Conservation (phyloP, 2,888 invertebrate genomes). For the Neoscelio sp. region DNA sequence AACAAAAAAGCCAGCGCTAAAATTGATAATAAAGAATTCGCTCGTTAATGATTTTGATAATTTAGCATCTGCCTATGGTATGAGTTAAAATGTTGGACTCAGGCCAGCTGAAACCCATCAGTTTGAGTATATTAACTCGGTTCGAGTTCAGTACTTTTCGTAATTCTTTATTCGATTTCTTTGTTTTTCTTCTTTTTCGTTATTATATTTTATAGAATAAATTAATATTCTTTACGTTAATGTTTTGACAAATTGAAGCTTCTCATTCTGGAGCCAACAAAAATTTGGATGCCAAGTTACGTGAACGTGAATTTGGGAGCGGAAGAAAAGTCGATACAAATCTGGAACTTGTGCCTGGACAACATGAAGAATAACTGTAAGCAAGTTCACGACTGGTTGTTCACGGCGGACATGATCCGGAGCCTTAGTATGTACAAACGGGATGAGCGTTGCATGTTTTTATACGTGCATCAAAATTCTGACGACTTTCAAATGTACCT, state of each 20-base stretch:
- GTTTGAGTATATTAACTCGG: no score
- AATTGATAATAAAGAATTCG: no score
- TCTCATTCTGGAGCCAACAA: constrained; percentile 94
- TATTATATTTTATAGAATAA: neutral
- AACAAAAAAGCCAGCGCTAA: no score
- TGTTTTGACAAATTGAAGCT: constrained; percentile 85
- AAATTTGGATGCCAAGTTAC: constrained; percentile 97
- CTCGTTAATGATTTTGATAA: no score
- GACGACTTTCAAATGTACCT: constrained; percentile 99
- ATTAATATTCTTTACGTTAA: neutral
- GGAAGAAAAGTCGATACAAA: constrained; percentile 95
- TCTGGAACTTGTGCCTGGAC: constrained; percentile 93
- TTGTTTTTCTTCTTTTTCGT: no score
- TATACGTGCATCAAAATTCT: constrained; percentile 99
- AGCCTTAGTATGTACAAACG: constrained; percentile 97
- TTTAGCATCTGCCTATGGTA: no score
- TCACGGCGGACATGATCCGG: constrained; percentile 94
- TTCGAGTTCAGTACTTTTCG: no score
- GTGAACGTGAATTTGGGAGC: constrained; percentile 97
- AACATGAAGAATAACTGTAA: constrained; percentile 90
- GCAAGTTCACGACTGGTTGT: constrained; percentile 97
- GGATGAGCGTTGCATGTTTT: constrained; percentile 96
- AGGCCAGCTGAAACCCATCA: no score
- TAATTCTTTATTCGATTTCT: no score
- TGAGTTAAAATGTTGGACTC: no score